Base-by-base conservation (phyloP, 2,797 vertebrate species). In the Chelon labrosus region DNA sequence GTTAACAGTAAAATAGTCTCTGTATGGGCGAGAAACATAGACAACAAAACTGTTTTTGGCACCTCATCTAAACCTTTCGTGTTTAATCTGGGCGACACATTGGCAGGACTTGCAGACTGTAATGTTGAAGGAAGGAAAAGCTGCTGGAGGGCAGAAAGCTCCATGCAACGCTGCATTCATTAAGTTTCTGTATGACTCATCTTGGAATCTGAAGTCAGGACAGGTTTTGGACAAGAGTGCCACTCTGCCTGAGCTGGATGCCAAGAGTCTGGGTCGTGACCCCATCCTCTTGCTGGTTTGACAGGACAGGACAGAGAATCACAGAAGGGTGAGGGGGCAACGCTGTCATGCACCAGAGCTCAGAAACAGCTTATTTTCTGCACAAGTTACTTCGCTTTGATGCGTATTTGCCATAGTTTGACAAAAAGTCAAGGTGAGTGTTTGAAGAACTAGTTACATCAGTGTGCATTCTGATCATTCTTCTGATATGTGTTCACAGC, bases 131-230 rank as follows among this genome's bases (percentile, higher is more conserved):
- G 39, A 42, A 17, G 59, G 19, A 75, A 31, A 50, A 60, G 3
- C 44, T 46, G 55, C 56, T n/a, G 3, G 39, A 80, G 50, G 74
- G 31, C 25, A 44, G 63, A 69, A 55, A 49, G 62, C 73, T 76
- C 39, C n/a, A 10, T 22, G 42, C 56, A 35, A 4, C 13, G 37
- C 51, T 55, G 37, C 60, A 44, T 50, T 65, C 10, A 11, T 65
- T 57, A 44, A 47, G 31, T 77, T 77, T 85, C 73, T 70, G 59
- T 42, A 70, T 84, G 85, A 85, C 74, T 85, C 87, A 79, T 77
- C 47, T 53, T 77, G 73, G 75, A 70, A 76, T 79, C 71, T 67
- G 52, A 75, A 53, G 67, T 68, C 38, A 4, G 37, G 4, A 57
- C 71, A 67, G 64, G 66, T 79, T 77, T 51, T 53, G 52, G 70